Percentiles rank a stretch among this genome's conserved stretches.
Evolutionary conservation across 2,888 invertebrate genomes (phyloP).

Genomic region (Osmoderma eremita): DNA sequence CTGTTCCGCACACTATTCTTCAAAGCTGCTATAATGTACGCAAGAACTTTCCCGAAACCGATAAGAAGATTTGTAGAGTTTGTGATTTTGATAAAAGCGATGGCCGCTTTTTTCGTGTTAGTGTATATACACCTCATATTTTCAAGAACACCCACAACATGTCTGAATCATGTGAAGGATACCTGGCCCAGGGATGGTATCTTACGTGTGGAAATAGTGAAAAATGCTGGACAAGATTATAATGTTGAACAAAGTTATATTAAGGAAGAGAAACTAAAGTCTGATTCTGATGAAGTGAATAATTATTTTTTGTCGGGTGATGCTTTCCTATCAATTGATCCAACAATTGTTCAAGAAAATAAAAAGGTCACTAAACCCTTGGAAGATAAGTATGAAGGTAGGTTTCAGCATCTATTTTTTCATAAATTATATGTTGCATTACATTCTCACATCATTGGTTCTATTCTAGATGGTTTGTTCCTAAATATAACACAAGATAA

Average conservation of each 20-base stretch:
- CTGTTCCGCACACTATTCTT: slow-evolving; percentile 95
- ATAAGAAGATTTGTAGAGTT: slow-evolving; percentile 86
- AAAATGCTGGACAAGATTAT: slow-evolving; percentile 77
- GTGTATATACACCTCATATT: slow-evolving; percentile 96
- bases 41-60: slow-evolving; percentile 86
- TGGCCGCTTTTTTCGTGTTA: slow-evolving; percentile 87
- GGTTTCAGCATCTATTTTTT: slow-evolving; percentile 1
- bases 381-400: slow-evolving; percentile 44
- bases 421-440: background rate
- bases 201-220: slow-evolving; percentile 87
- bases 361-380: slow-evolving; percentile 62
- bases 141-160: slow-evolving; percentile 91
- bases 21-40: slow-evolving; percentile 91
- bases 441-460: background rate
- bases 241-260: slow-evolving; percentile 85
- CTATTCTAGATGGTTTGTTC: slow-evolving; percentile 28
- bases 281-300: slow-evolving; percentile 70
- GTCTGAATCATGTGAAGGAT: slow-evolving; percentile 86
- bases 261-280: slow-evolving; percentile 78
- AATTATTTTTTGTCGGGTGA: slow-evolving; percentile 72
- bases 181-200: slow-evolving; percentile 97
- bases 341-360: slow-evolving; percentile 68
- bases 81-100: slow-evolving; percentile 81
- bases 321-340: slow-evolving; percentile 76
- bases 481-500: slow-evolving; percentile 45